These are phyloP conservation scores for Trissolcus basalis DNA, from an alignment of 1,140 invertebrate species.

Conservation along the genomic window DNA sequence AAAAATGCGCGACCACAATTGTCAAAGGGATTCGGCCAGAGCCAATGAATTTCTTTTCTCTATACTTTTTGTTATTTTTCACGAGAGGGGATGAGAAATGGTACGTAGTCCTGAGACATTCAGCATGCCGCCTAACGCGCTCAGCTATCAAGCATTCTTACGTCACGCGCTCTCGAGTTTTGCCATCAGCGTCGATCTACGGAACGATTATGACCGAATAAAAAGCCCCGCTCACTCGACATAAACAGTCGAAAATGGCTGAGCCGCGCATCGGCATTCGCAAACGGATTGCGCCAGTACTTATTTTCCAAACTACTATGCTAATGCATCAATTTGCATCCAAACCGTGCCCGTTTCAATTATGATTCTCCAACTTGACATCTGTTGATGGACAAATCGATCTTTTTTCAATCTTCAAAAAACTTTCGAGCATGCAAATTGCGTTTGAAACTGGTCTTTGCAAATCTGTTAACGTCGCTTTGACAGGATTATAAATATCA, in stretches of 20 bases:
- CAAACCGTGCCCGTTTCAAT: constrained; percentile 7
- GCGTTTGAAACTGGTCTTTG: background rate
- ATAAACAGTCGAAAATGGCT: constrained; percentile 40
- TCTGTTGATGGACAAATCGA: constrained; percentile 19
- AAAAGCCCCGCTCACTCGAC: constrained; percentile 25
- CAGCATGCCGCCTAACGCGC: constrained; percentile 41
- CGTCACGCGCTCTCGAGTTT: constrained; percentile 21
- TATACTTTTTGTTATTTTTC: constrained; percentile 49
- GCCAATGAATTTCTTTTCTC: constrained; percentile 59
- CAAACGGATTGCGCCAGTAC: constrained; percentile 2
- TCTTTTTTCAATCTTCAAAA: constrained; percentile 19
- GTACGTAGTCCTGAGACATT: constrained; percentile 42
- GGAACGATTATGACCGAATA: constrained; percentile 47
- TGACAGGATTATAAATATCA: constrained; percentile 40
- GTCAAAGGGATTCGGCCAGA: constrained; percentile 41
- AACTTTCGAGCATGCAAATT: background rate
- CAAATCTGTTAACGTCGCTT: constrained; percentile 14
- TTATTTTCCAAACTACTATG: constrained; percentile 21
- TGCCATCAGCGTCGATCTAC: constrained; percentile 33
- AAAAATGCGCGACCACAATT: constrained; percentile 50
- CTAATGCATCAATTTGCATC: constrained; percentile 28
- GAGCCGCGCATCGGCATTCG: constrained; percentile 19
- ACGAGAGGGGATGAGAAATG: constrained; percentile 37
- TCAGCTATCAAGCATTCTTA: constrained; percentile 35
- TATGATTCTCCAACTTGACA: constrained; percentile 21